Base-by-base conservation (phyloP, 1,140 invertebrate genomes). In the Onthophagus taurus region DNA sequence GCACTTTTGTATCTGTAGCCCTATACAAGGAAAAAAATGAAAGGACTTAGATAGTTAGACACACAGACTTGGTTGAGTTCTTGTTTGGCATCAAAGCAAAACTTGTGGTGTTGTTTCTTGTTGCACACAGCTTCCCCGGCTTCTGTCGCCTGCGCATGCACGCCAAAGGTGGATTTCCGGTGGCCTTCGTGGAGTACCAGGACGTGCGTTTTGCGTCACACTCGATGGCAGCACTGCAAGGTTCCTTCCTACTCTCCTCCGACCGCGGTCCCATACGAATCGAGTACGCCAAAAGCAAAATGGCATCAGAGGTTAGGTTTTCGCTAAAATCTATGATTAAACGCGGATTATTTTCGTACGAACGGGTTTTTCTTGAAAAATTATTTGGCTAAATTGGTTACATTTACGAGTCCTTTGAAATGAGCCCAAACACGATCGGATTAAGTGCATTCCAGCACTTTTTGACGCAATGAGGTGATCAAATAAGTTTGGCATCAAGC, bases 271-370 rank as follows among this genome's bases (percentile, higher is more conserved):
- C 91, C 63, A 94, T 97, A 68, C 83, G 92, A 68, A 94, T 97
- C 68, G 94, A 97, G 78, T 97, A 91, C 76, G 93, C 93, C 66
- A 92, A 93, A 76, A 92, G 86, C 72, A 95, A 95, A 80, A 96
- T 97, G 92, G 78, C 75, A 60, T 77, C 77, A 48, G 86, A 89
- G 74, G 79, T 82, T 71, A 75, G 70, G 61, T 48, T 41, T 42
- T n/a, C n/a, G n/a, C n/a, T n/a, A n/a, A n/a, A n/a, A n/a, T n/a
- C n/a, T n/a, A n/a, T n/a, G n/a, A n/a, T n/a, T n/a, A n/a, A n/a
- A n/a, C n/a, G n/a, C n/a, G n/a, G n/a, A n/a, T n/a, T n/a, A n/a
- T n/a, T n/a, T n/a, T n/a, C n/a, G n/a, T n/a, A n/a, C n/a, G n/a
- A n/a, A n/a, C n/a, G n/a, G n/a, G n/a, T n/a, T n/a, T n/a, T n/a